A percentile compares a stretch with the other conserved stretches of the same genome.
Evolutionary conservation across 2,888 invertebrate genomes (phyloP).

Genomic region (Cerastis rubricosa): DNA sequence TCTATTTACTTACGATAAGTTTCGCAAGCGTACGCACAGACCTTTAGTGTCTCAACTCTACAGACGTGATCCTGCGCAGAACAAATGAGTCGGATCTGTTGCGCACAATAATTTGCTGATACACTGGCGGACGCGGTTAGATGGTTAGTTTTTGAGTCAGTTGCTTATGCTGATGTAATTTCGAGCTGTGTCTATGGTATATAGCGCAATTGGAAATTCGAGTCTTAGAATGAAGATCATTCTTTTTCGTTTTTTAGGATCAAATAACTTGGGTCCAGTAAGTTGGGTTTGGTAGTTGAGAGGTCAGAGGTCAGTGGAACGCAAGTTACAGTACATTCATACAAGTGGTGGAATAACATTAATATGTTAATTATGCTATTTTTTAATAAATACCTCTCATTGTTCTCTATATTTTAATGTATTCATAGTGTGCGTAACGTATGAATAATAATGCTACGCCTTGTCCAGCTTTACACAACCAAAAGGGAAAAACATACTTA

Average conservation of each 20-base stretch:
- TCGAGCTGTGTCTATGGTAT: not conserved
- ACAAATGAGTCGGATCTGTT: conserved; percentile 74
- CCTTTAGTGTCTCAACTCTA: conserved; percentile 81
- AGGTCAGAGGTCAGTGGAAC: not conserved
- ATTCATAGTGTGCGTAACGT: not conserved
- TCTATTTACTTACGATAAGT: conserved; percentile 72
- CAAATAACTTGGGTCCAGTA: not conserved
- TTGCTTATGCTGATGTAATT: conserved; percentile 16
- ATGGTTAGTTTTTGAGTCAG: conserved; percentile 17
- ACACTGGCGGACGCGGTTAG: conserved; percentile 59
- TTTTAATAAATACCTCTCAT: not conserved
- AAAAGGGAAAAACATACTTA: no score
- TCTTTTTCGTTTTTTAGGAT: not conserved
- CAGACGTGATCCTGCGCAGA: conserved; percentile 78
- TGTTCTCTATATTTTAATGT: conserved; percentile 1
- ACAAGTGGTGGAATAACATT: no score
- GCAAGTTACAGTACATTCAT: not conserved
- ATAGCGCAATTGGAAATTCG: not conserved
- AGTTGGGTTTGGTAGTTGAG: not conserved
- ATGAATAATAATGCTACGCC: conserved; percentile 3
- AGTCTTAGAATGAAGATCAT: not conserved
- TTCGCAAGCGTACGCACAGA: conserved; percentile 77
- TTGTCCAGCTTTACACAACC: no score
- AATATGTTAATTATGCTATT: not conserved
- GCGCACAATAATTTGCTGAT: conserved; percentile 67